These are phyloP conservation scores for Amniataba percoides DNA, from an alignment of 2,797 vertebrate genomes.

Conservation along the genomic window DNA sequence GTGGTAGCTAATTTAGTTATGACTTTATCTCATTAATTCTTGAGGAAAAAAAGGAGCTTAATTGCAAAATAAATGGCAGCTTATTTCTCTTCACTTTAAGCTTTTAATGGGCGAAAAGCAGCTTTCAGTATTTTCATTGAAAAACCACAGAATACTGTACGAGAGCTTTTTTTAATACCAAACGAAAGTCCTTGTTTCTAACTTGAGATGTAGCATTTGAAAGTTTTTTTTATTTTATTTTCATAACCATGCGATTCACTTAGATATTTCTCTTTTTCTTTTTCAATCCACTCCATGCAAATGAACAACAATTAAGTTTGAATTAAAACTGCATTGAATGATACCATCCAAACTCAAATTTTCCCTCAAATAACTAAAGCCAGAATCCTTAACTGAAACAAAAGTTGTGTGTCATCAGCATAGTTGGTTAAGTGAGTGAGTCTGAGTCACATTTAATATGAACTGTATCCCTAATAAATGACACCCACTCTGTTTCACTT, in stretches of 20 bases:
- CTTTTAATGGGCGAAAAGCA: conserved; percentile 51
- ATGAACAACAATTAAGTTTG: not conserved
- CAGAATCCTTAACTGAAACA: not conserved
- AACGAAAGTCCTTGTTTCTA: not conserved
- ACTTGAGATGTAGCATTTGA: conserved; percentile 1
- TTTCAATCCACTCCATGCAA: not conserved
- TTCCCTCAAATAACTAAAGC: too few species aligned
- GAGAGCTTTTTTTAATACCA: not conserved
- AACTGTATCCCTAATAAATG: not conserved
- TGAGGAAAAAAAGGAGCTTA: conserved; percentile 19
- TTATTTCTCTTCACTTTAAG: conserved; percentile 22
- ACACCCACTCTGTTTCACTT: not conserved
- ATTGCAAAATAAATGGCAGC: conserved; percentile 32
- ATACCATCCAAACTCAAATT: not conserved
- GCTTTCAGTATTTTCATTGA: conserved; percentile 31
- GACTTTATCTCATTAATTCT: conserved; percentile 34
- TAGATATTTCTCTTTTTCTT: not conserved
- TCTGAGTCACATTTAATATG: not conserved
- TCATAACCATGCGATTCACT: not conserved
- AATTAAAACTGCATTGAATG: not conserved
- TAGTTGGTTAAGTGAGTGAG: not conserved
- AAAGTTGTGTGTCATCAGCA: not conserved
- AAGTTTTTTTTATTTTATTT: not conserved
- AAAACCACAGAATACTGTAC: not conserved
- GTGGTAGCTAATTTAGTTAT: conserved; percentile 18